Percentiles rank a stretch among this genome's conserved stretches.
phyloP scores from a whole-genome alignment of 2,797 vertebrate species.

The Notolabrus celidotus region DNA sequence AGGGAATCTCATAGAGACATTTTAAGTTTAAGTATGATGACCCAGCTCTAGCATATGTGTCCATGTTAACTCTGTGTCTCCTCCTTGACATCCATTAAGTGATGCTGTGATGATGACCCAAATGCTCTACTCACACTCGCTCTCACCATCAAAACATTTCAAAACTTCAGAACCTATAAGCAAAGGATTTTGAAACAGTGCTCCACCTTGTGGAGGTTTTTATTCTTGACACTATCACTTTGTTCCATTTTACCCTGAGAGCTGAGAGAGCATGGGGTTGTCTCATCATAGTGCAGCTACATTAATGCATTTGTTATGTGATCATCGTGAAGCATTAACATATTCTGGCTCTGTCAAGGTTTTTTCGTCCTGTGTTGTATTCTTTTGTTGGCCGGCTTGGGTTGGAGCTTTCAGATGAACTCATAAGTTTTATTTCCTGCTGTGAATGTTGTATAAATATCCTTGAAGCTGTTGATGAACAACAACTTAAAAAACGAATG shows the following conservation, averaged over 20 bases:
- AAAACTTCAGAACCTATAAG: background rate
- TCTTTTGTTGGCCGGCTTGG: slow-evolving; percentile 31
- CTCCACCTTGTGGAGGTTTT: slow-evolving; percentile 59
- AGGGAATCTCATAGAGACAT: background rate
- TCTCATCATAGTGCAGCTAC: slow-evolving; percentile 50
- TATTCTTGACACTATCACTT: slow-evolving; percentile 1
- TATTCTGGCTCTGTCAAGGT: slow-evolving; percentile 12
- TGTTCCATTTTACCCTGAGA: background rate
- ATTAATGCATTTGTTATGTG: slow-evolving; percentile 51
- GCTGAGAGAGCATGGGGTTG: slow-evolving; percentile 43
- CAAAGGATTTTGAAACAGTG: slow-evolving; percentile 12
- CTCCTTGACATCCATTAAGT: slow-evolving; percentile 28
- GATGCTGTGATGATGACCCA: slow-evolving; percentile 59
- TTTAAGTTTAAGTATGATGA: slow-evolving; percentile 22
- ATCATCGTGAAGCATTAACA: slow-evolving; percentile 47
- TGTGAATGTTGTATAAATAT: slow-evolving; percentile 34
- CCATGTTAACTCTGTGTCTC: slow-evolving; percentile 52
- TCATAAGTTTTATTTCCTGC: slow-evolving; percentile 8
- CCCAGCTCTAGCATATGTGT: slow-evolving; percentile 72
- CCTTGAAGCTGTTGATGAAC: slow-evolving; percentile 22
- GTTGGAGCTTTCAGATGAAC: slow-evolving; percentile 17
- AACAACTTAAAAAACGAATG: slow-evolving; percentile 15
- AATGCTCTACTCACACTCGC: slow-evolving; percentile 40
- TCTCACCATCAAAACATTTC: slow-evolving; percentile 2
- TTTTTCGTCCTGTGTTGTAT: slow-evolving; percentile 15